Conservation (phyloP, 2,888 invertebrate species). For the Ectemnius lituratus region DNA sequence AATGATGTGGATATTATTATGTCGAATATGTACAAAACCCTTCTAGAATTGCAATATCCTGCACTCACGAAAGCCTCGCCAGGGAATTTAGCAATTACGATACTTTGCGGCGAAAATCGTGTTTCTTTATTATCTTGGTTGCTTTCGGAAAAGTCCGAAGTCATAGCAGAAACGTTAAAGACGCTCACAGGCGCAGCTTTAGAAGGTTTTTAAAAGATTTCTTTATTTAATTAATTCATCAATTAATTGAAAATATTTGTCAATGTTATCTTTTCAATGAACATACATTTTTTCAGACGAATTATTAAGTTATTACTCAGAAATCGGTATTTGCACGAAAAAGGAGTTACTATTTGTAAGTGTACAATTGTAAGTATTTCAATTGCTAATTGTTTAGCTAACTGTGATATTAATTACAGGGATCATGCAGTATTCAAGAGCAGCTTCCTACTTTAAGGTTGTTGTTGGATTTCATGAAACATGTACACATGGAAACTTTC, state of each 20-base stretch:
- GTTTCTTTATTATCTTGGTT: slow-evolving; percentile 65
- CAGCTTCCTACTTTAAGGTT: slow-evolving; percentile 59
- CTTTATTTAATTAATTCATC: slow-evolving; percentile 5
- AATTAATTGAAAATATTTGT: neutral
- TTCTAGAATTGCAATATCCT: slow-evolving; percentile 65
- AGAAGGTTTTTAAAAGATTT: slow-evolving; percentile 49
- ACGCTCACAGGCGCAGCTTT: slow-evolving; percentile 53
- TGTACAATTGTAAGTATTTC: slow-evolving; percentile 11
- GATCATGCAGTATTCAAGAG: slow-evolving; percentile 57
- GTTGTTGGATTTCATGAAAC: slow-evolving; percentile 61
- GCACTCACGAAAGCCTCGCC: slow-evolving; percentile 61
- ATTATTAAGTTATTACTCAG: slow-evolving; percentile 60
- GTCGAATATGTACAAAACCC: slow-evolving; percentile 58
- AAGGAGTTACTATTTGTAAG: slow-evolving; percentile 63
- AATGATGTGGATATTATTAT: slow-evolving; percentile 42
- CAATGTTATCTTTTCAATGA: too few relatives aligned
- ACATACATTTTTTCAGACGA: slow-evolving; percentile 50
- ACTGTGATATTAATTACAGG: slow-evolving; percentile 52
- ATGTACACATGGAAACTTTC: slow-evolving; percentile 33
- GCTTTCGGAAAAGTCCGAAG: slow-evolving; percentile 46
- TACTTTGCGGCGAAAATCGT: slow-evolving; percentile 62
- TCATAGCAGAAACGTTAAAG: slow-evolving; percentile 42
- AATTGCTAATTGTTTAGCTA: slow-evolving; percentile 1
- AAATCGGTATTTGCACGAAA: slow-evolving; percentile 64
- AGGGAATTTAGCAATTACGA: slow-evolving; percentile 51